phyloP scores from a whole-genome alignment of 1,140 invertebrate species.

The Bombus sylvicola region DNA sequence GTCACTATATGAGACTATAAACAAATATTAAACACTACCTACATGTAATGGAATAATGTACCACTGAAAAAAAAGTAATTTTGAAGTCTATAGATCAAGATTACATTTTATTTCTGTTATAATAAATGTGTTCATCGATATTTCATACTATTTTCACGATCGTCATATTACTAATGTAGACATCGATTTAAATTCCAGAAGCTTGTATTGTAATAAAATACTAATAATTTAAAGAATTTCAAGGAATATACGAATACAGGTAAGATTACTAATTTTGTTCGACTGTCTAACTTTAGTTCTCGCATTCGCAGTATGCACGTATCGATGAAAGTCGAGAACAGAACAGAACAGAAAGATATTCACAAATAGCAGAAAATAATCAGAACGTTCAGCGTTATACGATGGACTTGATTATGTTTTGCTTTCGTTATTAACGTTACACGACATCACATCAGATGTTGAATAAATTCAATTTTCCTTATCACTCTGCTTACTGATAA shows the following conservation, averaged over 20 bases:
- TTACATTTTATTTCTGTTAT: constrained; percentile 20
- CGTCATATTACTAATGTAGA: constrained; percentile 18
- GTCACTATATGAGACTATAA: constrained; percentile 40
- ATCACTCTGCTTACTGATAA: constrained; percentile 59
- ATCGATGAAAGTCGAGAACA: constrained; percentile 26
- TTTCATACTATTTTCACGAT: constrained; percentile 27
- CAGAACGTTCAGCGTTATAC: constrained; percentile 45
- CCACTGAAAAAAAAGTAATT: constrained; percentile 30
- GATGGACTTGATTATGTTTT: constrained; percentile 42
- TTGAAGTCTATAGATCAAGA: constrained; percentile 23
- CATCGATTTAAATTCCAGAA: neutral
- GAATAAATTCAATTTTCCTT: constrained; percentile 53
- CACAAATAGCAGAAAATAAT: constrained; percentile 45
- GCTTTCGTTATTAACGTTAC: constrained; percentile 29
- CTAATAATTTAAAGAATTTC: constrained; percentile 31
- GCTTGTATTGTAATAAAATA: constrained; percentile 19
- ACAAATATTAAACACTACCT: constrained; percentile 55
- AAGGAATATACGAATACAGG: constrained; percentile 18
- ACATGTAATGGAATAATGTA: constrained; percentile 54
- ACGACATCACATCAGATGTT: constrained; percentile 40
- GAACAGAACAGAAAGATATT: constrained; percentile 40
- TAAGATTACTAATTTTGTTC: constrained; percentile 39
- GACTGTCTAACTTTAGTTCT: constrained; percentile 51
- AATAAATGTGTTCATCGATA: constrained; percentile 30
- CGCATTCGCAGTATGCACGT: constrained; percentile 32